phyloP scores from a whole-genome alignment of 2,888 invertebrate species.

The Orthosia cruda region DNA sequence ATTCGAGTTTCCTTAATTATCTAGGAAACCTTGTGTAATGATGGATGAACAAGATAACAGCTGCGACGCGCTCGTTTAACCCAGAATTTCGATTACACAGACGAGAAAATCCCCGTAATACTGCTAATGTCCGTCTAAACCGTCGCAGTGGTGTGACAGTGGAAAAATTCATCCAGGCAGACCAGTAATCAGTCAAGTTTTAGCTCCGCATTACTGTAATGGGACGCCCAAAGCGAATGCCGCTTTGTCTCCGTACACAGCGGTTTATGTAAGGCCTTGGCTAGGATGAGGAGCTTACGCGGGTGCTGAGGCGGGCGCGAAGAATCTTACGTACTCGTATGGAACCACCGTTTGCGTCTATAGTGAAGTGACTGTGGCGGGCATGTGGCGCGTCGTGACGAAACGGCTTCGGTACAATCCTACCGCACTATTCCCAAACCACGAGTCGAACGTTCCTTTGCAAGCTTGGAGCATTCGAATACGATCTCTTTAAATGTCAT shows the following conservation, averaged over 20 bases:
- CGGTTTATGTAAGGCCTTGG: constrained; percentile 66
- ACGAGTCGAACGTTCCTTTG: too few species aligned
- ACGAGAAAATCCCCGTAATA: constrained; percentile 81
- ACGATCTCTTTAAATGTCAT: too few species aligned
- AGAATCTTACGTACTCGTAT: neutral
- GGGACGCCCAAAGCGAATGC: constrained; percentile 77
- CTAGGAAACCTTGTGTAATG: constrained; percentile 55
- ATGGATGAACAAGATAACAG: constrained; percentile 64
- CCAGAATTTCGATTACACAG: constrained; percentile 83
- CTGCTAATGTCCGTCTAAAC: constrained; percentile 81
- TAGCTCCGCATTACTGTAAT: constrained; percentile 88
- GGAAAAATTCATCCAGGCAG: constrained; percentile 84
- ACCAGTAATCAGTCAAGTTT: constrained; percentile 89
- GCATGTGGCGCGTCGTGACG: neutral
- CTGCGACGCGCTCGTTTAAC: constrained; percentile 65
- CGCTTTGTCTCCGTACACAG: constrained; percentile 80
- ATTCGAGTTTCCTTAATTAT: constrained; percentile 50
- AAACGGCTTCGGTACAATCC: neutral
- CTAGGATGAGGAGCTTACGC: neutral
- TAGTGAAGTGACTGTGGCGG: neutral
- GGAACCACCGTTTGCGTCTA: neutral
- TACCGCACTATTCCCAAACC: too few species aligned
- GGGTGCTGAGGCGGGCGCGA: neutral
- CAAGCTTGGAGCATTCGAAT: too few species aligned
- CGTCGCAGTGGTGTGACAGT: constrained; percentile 74